Base-by-base conservation (phyloP, 2,797 vertebrate genomes). In the Typhlichthys subterraneus region DNA sequence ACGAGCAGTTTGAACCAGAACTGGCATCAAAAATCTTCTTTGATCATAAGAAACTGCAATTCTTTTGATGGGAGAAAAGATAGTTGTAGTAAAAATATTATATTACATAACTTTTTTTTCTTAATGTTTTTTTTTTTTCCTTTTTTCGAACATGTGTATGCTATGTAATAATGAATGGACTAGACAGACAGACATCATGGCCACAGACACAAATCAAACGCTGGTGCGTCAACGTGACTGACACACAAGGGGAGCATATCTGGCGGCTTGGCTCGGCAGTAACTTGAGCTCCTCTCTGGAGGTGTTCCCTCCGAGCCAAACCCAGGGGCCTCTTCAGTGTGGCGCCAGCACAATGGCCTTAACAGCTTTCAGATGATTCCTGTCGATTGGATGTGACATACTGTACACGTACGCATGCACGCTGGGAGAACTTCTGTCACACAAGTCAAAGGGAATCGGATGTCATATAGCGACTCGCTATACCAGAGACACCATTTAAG, bases 351-450 rank as follows among this genome's bases (percentile, higher is more conserved):
- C 14, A 38, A 33, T 5, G 17, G 31, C 46, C 4, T 50, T 45
- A 63, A 38, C 59, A 53, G 14, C 11, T 56, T 29, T 55, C 52
- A 62, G 54, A 46, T 51, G 62, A 45, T 57, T 47, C 15, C 15
- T 19, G 45, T 52, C 63, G 49, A 45, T 64, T 53, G 45, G 42
- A 56, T 61, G 45, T 42, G 51, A 50, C 42, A n/a, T 14, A 64
- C 46, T 13, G 53, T 42, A 57, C 31, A 9, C 42, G 60, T 38
- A 58, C 23, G 23, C 23, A 23, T 23, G 3, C 23, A 23, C 67
- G 67, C 63, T 17, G 67, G 61, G 68, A 52, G 59, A 69, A 63
- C 57, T 56, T 19, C 65, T 45, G 61, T 1, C 70, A 49, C 59
- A 57, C 33, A 17, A 29, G 49, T 47, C 62, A 15, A 23, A 38